Evolutionary conservation across 2,113 vertebrate genomes (phyloP).

Genomic region (Dipodomys merriami): DNA sequence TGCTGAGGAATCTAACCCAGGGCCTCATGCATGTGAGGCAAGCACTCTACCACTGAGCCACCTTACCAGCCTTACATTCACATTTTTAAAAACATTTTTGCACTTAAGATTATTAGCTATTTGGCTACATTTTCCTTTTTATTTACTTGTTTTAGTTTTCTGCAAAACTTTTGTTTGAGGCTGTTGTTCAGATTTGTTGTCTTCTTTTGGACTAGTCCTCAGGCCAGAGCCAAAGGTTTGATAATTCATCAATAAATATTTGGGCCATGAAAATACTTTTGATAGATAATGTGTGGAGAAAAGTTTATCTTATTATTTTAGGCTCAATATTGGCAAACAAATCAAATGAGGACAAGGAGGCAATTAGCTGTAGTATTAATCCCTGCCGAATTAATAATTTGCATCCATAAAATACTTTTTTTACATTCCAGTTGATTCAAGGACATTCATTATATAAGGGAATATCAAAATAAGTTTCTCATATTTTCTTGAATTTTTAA

Average conservation of each 20-base stretch:
- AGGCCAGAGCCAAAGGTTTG: neutral
- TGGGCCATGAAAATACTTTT: neutral
- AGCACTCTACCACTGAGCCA: too few species aligned
- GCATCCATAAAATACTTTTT: neutral
- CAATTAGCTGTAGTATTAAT: neutral
- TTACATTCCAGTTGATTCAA: neutral
- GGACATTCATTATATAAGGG: neutral
- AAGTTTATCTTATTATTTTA: neutral
- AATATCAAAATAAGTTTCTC: neutral
- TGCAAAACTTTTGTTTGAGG: neutral
- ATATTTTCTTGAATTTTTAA: neutral
- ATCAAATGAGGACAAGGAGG: neutral
- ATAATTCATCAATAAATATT: neutral
- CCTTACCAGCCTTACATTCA: too few species aligned
- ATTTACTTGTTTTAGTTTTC: neutral
- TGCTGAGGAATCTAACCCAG: too few species aligned
- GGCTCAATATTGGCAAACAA: neutral
- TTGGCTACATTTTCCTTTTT: neutral
- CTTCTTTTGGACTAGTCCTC: neutral
- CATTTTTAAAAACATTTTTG: too few species aligned
- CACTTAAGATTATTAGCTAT: neutral
- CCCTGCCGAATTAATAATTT: neutral
- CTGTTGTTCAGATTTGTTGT: neutral
- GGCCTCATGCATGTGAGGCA: too few species aligned
- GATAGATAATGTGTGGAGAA: neutral